phyloP scores from a whole-genome alignment of 2,888 invertebrate species.

The Eledona agricola region DNA sequence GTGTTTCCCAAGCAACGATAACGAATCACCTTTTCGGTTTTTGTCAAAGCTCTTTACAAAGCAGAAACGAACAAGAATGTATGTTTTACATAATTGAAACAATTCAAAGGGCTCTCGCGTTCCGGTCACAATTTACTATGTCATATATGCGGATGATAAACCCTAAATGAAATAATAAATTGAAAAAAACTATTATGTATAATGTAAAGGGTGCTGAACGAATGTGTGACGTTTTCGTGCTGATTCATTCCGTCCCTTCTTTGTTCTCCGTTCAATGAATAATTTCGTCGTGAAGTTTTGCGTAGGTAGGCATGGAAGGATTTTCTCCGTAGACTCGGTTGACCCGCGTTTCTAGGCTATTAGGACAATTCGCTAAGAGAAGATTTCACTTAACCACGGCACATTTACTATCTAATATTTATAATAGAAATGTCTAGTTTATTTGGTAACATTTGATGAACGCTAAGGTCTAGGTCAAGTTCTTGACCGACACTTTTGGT shows the following conservation, averaged over 20 bases:
- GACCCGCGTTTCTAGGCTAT: slow-evolving; percentile 53
- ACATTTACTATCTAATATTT: slow-evolving; percentile 51
- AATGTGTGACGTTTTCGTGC: slow-evolving; percentile 5
- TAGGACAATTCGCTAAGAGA: slow-evolving; percentile 53
- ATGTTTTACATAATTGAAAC: slow-evolving; percentile 26
- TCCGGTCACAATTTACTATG: slow-evolving; percentile 29
- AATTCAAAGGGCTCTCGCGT: slow-evolving; percentile 4
- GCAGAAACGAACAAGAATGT: too few species aligned
- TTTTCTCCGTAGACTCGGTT: slow-evolving; percentile 38
- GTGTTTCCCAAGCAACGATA: too few species aligned
- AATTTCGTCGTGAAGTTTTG: slow-evolving; percentile 14
- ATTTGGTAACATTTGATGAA: slow-evolving; percentile 43
- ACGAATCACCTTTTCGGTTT: slow-evolving; percentile 1
- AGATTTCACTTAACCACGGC: slow-evolving; percentile 53
- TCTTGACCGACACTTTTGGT: slow-evolving; percentile 37
- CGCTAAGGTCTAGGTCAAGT: slow-evolving; percentile 48
- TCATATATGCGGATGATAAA: slow-evolving; percentile 26
- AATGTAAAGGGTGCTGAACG: slow-evolving; percentile 31
- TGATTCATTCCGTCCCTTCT: slow-evolving; percentile 30
- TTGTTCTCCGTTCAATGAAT: slow-evolving; percentile 25
- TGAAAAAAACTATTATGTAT: slow-evolving; percentile 16
- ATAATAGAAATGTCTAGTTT: slow-evolving; percentile 40
- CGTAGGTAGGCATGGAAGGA: slow-evolving; percentile 16
- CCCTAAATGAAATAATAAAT: slow-evolving; percentile 11
- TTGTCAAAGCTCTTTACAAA: too few species aligned